Conservation (phyloP, 2,888 invertebrate genomes). For the Subacronicta megacephala region DNA sequence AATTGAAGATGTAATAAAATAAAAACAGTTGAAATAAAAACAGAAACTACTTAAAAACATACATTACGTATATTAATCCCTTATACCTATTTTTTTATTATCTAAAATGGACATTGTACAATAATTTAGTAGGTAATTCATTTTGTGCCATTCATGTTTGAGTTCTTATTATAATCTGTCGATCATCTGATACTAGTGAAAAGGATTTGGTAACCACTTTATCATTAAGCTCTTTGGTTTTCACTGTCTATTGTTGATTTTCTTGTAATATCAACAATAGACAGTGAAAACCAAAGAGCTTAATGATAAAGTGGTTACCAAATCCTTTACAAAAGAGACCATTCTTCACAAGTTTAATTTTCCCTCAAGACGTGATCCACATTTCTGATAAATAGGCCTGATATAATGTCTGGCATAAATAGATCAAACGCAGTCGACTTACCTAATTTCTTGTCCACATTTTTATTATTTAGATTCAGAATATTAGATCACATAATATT, state of each 20-base stretch:
- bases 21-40: too few relatives aligned
- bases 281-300: constrained; percentile 1
- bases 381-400: constrained; percentile 37
- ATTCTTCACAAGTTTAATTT: constrained; percentile 14
- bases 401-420: constrained; percentile 35
- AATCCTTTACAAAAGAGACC: constrained; percentile 6
- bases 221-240: constrained; percentile 8
- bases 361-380: constrained; percentile 17
- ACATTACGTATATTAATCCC: too few relatives aligned
- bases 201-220: constrained; percentile 6
- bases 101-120: too few relatives aligned
- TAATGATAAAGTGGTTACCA: constrained; percentile 11
- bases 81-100: too few relatives aligned
- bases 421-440: constrained; percentile 38
- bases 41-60: too few relatives aligned
- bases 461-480: constrained; percentile 8
- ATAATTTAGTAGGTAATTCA: too few relatives aligned
- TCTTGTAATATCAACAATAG: not conserved
- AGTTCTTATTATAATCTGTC: too few relatives aligned
- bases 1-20: too few relatives aligned
- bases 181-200: not conserved
- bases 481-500: constrained; percentile 13
- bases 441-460: constrained; percentile 16
- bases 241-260: constrained; percentile 3
- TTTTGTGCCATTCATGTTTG: not conserved